These are phyloP conservation scores for Thera obeliscata DNA, from an alignment of 2,888 invertebrate species.

Conservation along the genomic window DNA sequence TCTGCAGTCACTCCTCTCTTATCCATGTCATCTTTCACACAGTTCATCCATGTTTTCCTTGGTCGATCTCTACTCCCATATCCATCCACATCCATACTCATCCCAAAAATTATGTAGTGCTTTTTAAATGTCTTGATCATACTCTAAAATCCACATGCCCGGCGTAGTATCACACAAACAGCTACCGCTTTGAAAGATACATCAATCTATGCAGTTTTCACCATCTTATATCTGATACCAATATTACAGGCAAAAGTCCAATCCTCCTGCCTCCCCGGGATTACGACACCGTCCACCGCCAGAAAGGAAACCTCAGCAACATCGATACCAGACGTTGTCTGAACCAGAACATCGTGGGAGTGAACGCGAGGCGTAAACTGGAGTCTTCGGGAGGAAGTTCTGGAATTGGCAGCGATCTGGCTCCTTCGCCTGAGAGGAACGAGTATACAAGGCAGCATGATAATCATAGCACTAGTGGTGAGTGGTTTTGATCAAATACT, in stretches of 20 bases:
- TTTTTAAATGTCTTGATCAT: too few relatives aligned
- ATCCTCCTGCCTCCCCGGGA: slow-evolving; percentile 96
- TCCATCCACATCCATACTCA: too few relatives aligned
- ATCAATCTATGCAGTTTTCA: slow-evolving; percentile 4
- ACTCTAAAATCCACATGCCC: too few relatives aligned
- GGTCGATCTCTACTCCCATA: too few relatives aligned
- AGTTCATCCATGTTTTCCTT: too few relatives aligned
- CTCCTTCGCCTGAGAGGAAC: slow-evolving; percentile 90
- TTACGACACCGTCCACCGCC: slow-evolving; percentile 95
- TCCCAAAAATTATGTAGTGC: too few relatives aligned
- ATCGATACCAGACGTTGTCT: slow-evolving; percentile 85
- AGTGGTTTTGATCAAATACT: slow-evolving; percentile 46
- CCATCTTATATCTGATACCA: neutral
- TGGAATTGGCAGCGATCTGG: slow-evolving; percentile 95
- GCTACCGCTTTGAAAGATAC: slow-evolving; percentile 27
- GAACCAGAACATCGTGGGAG: slow-evolving; percentile 87
- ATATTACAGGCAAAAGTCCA: slow-evolving; percentile 85
- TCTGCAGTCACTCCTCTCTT: too few relatives aligned
- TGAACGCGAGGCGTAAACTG: slow-evolving; percentile 77
- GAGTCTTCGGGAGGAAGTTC: slow-evolving; percentile 93
- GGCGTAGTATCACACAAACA: slow-evolving; percentile 7
- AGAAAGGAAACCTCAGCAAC: slow-evolving; percentile 77
- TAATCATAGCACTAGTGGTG: slow-evolving; percentile 86
- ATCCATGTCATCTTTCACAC: too few relatives aligned
- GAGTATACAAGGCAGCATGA: slow-evolving; percentile 80